Percentiles rank a stretch among this genome's conserved stretches.
phyloP scores from a whole-genome alignment of 2,113 vertebrate genomes.

The Pterocles gutturalis region DNA sequence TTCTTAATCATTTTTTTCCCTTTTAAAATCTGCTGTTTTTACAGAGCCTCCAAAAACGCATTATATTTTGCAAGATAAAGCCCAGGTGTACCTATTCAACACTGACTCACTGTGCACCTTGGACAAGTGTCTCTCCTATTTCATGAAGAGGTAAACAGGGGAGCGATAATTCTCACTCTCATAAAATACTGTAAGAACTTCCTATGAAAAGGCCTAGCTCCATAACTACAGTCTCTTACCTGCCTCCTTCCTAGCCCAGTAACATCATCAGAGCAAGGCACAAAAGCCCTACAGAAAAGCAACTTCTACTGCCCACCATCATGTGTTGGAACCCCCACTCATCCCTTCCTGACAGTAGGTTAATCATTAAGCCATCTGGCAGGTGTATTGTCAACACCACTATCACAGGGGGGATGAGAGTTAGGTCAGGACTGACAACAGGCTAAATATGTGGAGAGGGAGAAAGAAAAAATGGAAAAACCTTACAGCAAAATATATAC shows the following conservation, averaged over 20 bases:
- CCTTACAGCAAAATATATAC: neutral
- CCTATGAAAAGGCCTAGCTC: neutral
- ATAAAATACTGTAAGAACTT: neutral
- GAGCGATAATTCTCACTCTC: neutral
- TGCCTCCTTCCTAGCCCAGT: neutral
- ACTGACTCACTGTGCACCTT: neutral
- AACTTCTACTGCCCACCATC: neutral
- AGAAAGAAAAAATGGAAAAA: neutral
- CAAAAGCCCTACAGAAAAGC: neutral
- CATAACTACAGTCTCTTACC: neutral
- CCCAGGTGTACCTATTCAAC: neutral
- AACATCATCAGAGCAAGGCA: neutral
- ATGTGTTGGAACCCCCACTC: neutral
- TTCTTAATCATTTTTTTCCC: neutral
- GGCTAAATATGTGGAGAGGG: neutral
- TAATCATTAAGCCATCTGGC: neutral
- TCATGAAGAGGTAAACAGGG: neutral
- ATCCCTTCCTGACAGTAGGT: neutral
- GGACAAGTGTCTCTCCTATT: neutral
- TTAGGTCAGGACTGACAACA: neutral
- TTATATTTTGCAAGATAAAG: neutral
- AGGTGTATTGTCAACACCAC: neutral
- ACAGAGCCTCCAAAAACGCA: neutral
- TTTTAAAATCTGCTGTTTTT: neutral
- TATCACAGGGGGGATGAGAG: neutral